A percentile compares a stretch with the other conserved stretches of the same genome.
These are phyloP conservation scores for Ephestia elutella DNA, from an alignment of 1,140 invertebrate genomes.

Conservation along the genomic window DNA sequence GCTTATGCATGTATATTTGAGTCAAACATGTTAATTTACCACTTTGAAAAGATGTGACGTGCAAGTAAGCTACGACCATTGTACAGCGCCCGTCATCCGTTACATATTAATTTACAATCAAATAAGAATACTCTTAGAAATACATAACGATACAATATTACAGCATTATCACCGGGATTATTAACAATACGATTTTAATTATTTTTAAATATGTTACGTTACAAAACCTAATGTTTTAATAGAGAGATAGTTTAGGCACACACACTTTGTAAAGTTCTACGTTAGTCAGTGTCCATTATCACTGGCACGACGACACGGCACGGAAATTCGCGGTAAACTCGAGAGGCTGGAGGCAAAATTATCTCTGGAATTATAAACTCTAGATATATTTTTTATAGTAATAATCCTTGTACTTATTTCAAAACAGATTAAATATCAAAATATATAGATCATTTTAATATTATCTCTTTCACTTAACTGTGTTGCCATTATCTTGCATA, in stretches of 20 bases:
- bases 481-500: too few relatives aligned
- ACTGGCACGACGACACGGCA: constrained; percentile 17
- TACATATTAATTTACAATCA: constrained; percentile 63
- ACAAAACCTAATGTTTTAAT: constrained; percentile 61
- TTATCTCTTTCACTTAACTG: too few relatives aligned
- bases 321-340: too few relatives aligned
- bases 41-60: not conserved
- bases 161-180: constrained; percentile 74
- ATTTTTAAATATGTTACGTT: constrained; percentile 65
- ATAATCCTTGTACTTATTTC: too few relatives aligned
- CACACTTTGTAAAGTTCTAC: constrained; percentile 52
- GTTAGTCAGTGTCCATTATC: constrained; percentile 47
- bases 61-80: constrained; percentile 26
- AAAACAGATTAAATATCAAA: too few relatives aligned
- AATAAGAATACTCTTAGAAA: constrained; percentile 70
- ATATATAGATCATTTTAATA: too few relatives aligned
- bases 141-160: constrained; percentile 74
- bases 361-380: not conserved
- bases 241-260: constrained; percentile 59
- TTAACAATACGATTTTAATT: constrained; percentile 67
- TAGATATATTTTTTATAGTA: not conserved
- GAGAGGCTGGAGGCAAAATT: constrained; percentile 5
- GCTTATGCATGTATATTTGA: too few relatives aligned
- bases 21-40: too few relatives aligned
- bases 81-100: constrained; percentile 28